Base-by-base conservation (phyloP, 2,113 vertebrate species). In the Thunnus thynnus region DNA sequence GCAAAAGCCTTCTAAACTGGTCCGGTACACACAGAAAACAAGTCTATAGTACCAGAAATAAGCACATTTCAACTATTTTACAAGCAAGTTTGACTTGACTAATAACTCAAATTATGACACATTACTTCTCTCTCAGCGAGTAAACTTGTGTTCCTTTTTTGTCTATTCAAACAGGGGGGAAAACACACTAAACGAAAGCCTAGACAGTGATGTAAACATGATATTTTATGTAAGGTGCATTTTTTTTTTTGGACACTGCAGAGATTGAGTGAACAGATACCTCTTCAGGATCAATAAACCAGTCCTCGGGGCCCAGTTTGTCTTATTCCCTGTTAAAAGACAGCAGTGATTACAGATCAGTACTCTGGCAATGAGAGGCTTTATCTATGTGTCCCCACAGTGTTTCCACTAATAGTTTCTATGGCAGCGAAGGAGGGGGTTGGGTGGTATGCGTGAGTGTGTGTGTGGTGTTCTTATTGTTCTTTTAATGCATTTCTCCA, bases 341-440 rank as follows among this genome's bases (percentile, higher is more conserved):
- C 69, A 76, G 50, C 13, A 13, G 20, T 80, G 88, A 89, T 88
- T 85, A 80, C 82, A 89, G 67, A 79, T 88, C 75, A 82, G 86
- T 51, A 44, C 41, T 74, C 44, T 78, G 61, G 71, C 61, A 76
- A 66, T 74, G 51, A 74, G n/a, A 13, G 44, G 73, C 65, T 74
- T 87, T 81, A 83, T 85, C 83, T 72, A n/a, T 47, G 63, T 51
- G 72, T 80, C 83, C 74, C 82, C 32, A 22, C 50, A 36, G 85
- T 78, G 60, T 66, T 60, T 84, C 67, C 10, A 25, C 36, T 72
- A 72, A 73, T 72, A 69, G 79, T 54, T 55, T 17, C 70, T 30
- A 30, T 27, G 27, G 65, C 8, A 22, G 73, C 5, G 7, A 48
- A 9, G 36, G 61, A 7, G 72, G 57, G 65, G 63, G 57, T 14